phyloP scores from a whole-genome alignment of 1,140 invertebrate species.

The Anoplophora glabripennis region DNA sequence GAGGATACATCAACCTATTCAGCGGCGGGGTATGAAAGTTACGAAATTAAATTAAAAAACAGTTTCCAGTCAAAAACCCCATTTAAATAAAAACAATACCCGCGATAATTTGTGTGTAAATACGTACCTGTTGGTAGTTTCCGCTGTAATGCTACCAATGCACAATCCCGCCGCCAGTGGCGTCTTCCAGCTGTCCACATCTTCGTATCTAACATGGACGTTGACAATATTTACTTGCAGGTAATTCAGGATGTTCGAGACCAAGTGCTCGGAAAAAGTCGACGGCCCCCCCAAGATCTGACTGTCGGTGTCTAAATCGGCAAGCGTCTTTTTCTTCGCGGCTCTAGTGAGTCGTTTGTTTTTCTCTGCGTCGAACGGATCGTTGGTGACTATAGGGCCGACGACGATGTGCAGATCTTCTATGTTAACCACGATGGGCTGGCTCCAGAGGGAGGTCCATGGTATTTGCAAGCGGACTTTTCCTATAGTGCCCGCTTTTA shows the following conservation, averaged over 20 bases:
- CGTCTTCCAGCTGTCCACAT: constrained; percentile 64
- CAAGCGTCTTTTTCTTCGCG: constrained; percentile 63
- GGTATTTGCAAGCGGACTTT: constrained; percentile 74
- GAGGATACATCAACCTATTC: too few species aligned
- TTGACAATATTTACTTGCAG: constrained; percentile 77
- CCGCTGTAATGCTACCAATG: constrained; percentile 72
- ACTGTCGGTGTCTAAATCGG: constrained; percentile 54
- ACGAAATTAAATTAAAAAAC: too few species aligned
- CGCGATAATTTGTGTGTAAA: too few species aligned
- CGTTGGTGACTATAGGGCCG: constrained; percentile 66
- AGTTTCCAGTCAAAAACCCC: too few species aligned
- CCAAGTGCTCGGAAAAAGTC: constrained; percentile 69
- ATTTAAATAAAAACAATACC: too few species aligned
- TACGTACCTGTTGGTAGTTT: constrained; percentile 74
- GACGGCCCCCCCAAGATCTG: constrained; percentile 44
- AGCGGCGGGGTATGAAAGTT: too few species aligned
- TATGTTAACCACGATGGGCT: constrained; percentile 65
- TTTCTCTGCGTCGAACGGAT: constrained; percentile 69
- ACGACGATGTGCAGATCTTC: constrained; percentile 76
- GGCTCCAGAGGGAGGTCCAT: constrained; percentile 70
- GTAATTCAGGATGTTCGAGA: constrained; percentile 75
- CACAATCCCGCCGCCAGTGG: constrained; percentile 76
- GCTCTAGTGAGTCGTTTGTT: constrained; percentile 71
- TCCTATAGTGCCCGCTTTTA: constrained; percentile 74
- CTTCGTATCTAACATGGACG: constrained; percentile 81